Conservation (phyloP, 2,888 invertebrate species). For the Osmoderma eremita region DNA sequence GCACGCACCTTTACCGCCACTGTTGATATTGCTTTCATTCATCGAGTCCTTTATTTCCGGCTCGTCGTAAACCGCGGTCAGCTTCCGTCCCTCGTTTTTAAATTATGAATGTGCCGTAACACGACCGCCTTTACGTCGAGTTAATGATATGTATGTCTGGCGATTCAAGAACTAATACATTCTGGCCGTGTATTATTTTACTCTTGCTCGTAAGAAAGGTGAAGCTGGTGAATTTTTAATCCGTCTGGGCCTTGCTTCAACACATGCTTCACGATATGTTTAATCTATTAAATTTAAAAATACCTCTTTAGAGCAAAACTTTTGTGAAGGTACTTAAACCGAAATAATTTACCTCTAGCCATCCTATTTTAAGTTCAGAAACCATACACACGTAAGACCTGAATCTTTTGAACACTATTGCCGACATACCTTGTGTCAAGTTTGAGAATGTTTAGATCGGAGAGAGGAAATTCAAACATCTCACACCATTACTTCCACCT, state of each 20-base stretch:
- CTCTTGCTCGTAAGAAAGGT: no score
- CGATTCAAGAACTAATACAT: constrained; percentile 2
- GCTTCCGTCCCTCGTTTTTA: constrained; percentile 34
- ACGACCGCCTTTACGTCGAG: constrained; percentile 14
- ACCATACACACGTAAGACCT: background rate
- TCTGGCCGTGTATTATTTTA: no score
- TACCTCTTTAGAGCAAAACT: no score
- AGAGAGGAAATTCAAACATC: constrained; percentile 14
- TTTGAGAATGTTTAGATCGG: constrained; percentile 22
- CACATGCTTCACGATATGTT: no score
- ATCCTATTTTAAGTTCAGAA: no score
- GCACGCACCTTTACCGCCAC: constrained; percentile 49
- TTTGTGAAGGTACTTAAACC: no score
- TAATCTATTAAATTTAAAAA: no score
- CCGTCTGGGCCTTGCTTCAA: no score
- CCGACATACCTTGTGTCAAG: constrained; percentile 12
- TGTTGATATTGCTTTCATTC: constrained; percentile 31
- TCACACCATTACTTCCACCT: constrained; percentile 2
- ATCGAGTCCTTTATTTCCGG: constrained; percentile 46
- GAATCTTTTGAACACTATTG: constrained; percentile 18
- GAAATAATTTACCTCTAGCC: no score
- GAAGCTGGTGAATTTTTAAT: no score
- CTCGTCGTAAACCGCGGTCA: constrained; percentile 45
- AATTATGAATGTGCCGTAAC: constrained; percentile 24
- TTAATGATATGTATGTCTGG: constrained; percentile 32